A percentile compares a stretch with the other conserved stretches of the same genome.
phyloP scores from a whole-genome alignment of 2,797 vertebrate species.

The Sparidentex hasta region DNA sequence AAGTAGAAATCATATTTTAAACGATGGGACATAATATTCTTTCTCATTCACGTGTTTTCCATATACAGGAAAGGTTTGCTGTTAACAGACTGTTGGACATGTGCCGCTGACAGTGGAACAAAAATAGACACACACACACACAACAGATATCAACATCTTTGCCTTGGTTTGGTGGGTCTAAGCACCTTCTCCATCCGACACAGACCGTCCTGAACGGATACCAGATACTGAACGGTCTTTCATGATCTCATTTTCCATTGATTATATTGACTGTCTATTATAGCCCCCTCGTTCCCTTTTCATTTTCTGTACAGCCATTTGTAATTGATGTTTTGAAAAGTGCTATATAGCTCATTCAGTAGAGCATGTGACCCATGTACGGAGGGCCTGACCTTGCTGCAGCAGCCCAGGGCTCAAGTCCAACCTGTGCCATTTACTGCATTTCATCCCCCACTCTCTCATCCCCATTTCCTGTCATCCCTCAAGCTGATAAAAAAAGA shows the following conservation, averaged over 20 bases:
- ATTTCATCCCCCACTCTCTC: too few species aligned
- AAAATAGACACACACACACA: conserved; percentile 2
- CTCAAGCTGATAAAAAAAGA: background rate
- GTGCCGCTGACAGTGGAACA: conserved; percentile 25
- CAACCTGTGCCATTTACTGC: too few species aligned
- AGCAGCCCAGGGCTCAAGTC: too few species aligned
- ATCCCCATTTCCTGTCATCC: too few species aligned
- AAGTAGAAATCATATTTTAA: background rate
- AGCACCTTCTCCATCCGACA: conserved; percentile 21
- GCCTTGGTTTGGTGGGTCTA: conserved; percentile 39
- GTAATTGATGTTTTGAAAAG: background rate
- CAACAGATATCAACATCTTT: conserved; percentile 39
- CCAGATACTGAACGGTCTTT: conserved; percentile 30
- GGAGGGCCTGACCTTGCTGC: too few species aligned
- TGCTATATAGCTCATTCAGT: too few species aligned
- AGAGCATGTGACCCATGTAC: too few species aligned
- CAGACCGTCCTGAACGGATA: conserved; percentile 52
- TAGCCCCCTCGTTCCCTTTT: background rate
- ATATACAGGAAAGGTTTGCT: conserved; percentile 10
- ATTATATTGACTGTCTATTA: background rate
- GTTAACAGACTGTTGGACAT: conserved; percentile 18
- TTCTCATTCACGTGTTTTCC: conserved; percentile 22
- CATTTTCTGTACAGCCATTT: background rate
- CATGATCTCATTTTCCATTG: background rate
- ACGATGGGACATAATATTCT: conserved; percentile 12